Percentiles rank a stretch among this genome's conserved stretches.
Conservation (phyloP, 1,140 invertebrate species). For the Palaemon carinicauda region DNA sequence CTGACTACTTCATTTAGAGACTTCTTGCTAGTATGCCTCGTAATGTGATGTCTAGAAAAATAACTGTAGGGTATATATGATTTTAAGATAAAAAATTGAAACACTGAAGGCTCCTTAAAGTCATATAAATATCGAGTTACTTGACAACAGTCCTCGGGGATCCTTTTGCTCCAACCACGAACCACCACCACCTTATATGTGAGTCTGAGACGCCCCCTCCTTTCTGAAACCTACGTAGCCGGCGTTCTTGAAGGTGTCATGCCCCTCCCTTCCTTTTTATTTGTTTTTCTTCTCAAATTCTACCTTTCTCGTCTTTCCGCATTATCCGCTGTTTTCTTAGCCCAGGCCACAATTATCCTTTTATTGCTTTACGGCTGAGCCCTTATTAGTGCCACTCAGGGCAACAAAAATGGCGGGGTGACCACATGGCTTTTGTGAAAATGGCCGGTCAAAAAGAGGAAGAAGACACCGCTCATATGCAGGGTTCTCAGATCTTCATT, state of each 20-base stretch:
- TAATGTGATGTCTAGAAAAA: too few relatives aligned
- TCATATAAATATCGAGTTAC: too few relatives aligned
- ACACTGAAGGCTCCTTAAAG: too few relatives aligned
- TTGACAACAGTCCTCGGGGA: background rate
- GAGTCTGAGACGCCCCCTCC: background rate
- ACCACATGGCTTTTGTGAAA: slow-evolving; percentile 3
- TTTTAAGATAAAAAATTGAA: too few relatives aligned
- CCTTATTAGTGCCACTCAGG: background rate
- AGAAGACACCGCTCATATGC: background rate
- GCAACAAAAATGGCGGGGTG: background rate
- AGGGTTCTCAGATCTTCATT: background rate
- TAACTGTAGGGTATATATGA: too few relatives aligned
- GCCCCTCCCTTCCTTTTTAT: too few relatives aligned
- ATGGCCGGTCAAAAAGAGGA: too few relatives aligned
- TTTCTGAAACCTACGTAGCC: too few relatives aligned
- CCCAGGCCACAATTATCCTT: background rate
- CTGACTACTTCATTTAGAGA: too few relatives aligned
- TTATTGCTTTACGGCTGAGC: background rate
- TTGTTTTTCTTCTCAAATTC: too few relatives aligned
- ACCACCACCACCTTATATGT: background rate
- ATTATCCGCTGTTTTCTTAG: background rate
- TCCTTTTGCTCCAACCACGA: background rate
- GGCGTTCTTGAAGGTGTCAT: background rate
- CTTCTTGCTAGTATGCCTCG: too few relatives aligned
- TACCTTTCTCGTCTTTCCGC: background rate